Percentiles rank a stretch among this genome's conserved stretches.
Conservation (phyloP, 2,797 vertebrate species). For the Phalanger gymnotis region DNA sequence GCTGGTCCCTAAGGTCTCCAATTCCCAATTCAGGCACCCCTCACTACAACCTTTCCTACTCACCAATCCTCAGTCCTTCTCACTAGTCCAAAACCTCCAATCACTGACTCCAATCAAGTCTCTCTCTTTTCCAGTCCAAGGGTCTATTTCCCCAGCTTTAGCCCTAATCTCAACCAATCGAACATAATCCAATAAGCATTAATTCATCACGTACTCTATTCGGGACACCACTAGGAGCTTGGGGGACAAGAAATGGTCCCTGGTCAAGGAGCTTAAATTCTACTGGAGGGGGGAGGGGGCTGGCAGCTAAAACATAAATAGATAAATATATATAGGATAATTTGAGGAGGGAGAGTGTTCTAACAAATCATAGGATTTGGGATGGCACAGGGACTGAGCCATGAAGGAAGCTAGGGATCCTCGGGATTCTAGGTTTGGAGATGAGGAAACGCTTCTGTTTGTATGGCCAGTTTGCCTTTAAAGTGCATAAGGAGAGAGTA, state of each 20-base stretch:
- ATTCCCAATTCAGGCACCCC: not conserved
- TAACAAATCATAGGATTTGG: not conserved
- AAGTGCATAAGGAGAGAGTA: not conserved
- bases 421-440: not conserved
- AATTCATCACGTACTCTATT: not conserved
- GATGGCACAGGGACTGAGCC: not conserved
- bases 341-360: not conserved
- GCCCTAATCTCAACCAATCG: not conserved
- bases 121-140: not conserved
- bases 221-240: not conserved
- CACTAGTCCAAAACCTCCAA: too few relatives aligned
- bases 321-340: not conserved
- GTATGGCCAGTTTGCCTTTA: not conserved
- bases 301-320: not conserved
- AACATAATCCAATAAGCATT: not conserved
- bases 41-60: not conserved
- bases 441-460: not conserved
- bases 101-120: not conserved
- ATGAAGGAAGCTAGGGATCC: not conserved
- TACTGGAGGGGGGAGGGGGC: not conserved
- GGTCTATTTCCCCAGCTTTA: not conserved
- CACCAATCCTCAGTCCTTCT: not conserved
- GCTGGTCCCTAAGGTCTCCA: not conserved
- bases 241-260: not conserved
- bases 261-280: not conserved